Conservation (phyloP, 1,140 invertebrate species). For the Branchinecta lindahli region DNA sequence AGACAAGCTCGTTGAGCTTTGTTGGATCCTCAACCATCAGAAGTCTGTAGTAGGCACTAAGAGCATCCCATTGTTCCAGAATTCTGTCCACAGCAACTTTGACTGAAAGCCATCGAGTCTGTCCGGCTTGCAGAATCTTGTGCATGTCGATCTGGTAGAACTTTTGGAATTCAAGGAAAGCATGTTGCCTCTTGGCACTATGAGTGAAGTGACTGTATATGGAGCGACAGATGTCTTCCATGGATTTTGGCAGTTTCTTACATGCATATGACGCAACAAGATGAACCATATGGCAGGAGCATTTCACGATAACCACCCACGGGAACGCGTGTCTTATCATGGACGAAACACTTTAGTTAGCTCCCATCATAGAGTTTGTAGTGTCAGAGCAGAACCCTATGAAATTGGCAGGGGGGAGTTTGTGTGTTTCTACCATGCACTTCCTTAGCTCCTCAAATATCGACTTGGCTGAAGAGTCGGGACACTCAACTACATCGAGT, state of each 20-base stretch:
- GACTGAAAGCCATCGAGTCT: constrained; percentile 28
- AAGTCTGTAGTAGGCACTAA: constrained; percentile 28
- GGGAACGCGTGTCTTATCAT: constrained; percentile 23
- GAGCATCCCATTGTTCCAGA: constrained; percentile 27
- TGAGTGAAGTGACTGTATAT: constrained; percentile 28
- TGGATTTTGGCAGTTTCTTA: constrained; percentile 25
- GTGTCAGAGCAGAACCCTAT: constrained; percentile 29
- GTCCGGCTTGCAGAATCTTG: constrained; percentile 27
- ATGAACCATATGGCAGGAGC: constrained; percentile 29
- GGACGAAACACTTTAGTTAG: constrained; percentile 27
- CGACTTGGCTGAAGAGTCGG: constrained; percentile 19
- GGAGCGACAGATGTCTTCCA: constrained; percentile 26
- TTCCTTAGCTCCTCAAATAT: constrained; percentile 21
- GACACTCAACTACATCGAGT: constrained; percentile 23
- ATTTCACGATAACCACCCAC: constrained; percentile 27
- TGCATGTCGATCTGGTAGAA: constrained; percentile 28
- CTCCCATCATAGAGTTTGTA: constrained; percentile 28
- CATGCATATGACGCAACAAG: constrained; percentile 27
- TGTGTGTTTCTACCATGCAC: constrained; percentile 20
- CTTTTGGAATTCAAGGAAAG: constrained; percentile 28
- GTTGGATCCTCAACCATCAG: constrained; percentile 28
- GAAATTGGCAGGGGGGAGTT: constrained; percentile 26
- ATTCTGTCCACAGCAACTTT: constrained; percentile 28
- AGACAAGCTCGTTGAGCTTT: constrained; percentile 27
- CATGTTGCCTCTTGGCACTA: constrained; percentile 25